Evolutionary conservation across 2,888 invertebrate species (phyloP).

Genomic region (Drosophila cyrtoloma): DNA sequence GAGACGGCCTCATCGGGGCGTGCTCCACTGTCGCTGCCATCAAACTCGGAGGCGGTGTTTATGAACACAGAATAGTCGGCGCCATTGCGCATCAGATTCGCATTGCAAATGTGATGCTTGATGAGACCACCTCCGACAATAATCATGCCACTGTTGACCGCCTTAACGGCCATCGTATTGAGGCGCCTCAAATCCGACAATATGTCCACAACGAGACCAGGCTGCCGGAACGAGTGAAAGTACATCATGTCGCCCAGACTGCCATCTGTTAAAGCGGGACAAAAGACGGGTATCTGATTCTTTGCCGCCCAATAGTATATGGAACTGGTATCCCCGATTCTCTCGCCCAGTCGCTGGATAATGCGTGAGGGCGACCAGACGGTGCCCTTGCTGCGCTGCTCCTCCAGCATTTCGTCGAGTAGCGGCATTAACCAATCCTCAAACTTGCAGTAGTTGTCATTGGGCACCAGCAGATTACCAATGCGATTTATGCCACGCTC

Average conservation of each 20-base stretch:
- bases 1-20: slow-evolving; percentile 99
- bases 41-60: slow-evolving; percentile 98
- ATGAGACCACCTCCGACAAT: slow-evolving; percentile 98
- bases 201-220: slow-evolving; percentile 97
- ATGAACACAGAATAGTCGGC: slow-evolving; percentile 98
- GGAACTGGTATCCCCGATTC: slow-evolving; percentile 95
- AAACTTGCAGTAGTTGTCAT: slow-evolving; percentile 98
- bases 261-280: slow-evolving; percentile 99
- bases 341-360: slow-evolving; percentile 92
- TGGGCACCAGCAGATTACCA: slow-evolving; percentile 98
- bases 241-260: slow-evolving; percentile 99
- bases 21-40: slow-evolving; percentile 99
- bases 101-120: slow-evolving; percentile 99
- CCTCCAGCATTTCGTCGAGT: slow-evolving; percentile 94
- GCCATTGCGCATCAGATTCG: slow-evolving; percentile 99
- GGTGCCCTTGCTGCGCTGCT: slow-evolving; percentile 91
- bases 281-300: slow-evolving; percentile 98
- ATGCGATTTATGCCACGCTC: slow-evolving; percentile 93
- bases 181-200: slow-evolving; percentile 95
- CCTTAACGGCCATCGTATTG: slow-evolving; percentile 97
- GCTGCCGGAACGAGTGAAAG: slow-evolving; percentile 97
- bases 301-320: slow-evolving; percentile 99
- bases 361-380: slow-evolving; percentile 97
- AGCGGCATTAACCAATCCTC: slow-evolving; percentile 98
- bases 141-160: slow-evolving; percentile 97